These are phyloP conservation scores for Melanargia galathea DNA, from an alignment of 2,888 invertebrate genomes.

Conservation along the genomic window DNA sequence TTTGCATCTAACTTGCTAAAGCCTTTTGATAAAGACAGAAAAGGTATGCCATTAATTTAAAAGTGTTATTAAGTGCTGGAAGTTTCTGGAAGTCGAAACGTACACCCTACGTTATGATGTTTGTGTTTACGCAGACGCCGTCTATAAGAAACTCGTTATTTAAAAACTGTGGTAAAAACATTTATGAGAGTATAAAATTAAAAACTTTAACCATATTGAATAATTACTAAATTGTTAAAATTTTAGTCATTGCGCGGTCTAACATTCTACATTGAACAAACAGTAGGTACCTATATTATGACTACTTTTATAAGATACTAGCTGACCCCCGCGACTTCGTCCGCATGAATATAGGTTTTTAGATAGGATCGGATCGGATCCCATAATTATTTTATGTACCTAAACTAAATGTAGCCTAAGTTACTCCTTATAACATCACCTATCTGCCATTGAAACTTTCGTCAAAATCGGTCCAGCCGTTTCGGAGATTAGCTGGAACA, in stretches of 20 bases:
- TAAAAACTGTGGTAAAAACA: constrained; percentile 1
- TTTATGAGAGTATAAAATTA: neutral
- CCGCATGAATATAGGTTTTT: too few relatives aligned
- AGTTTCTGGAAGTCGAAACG: constrained; percentile 17
- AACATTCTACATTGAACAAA: neutral
- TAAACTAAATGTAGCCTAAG: too few relatives aligned
- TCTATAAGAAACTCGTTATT: neutral
- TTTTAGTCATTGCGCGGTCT: neutral
- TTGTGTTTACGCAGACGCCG: constrained; percentile 29
- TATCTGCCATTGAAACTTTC: too few relatives aligned
- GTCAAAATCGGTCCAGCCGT: too few relatives aligned
- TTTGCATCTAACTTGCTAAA: constrained; percentile 40
- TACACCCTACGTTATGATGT: constrained; percentile 2
- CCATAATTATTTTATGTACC: too few relatives aligned
- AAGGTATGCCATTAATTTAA: constrained; percentile 31
- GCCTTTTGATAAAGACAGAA: constrained; percentile 37
- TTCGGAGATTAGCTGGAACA: too few relatives aligned
- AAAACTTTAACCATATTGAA: neutral
- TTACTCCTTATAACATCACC: too few relatives aligned
- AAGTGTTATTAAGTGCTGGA: constrained; percentile 31
- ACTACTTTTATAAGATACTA: too few relatives aligned
- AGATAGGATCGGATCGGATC: too few relatives aligned
- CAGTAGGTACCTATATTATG: neutral
- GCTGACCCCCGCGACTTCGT: too few relatives aligned
- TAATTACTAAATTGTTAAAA: neutral